These are phyloP conservation scores for Heliothis subflexa DNA, from an alignment of 1,140 invertebrate genomes.

Conservation along the genomic window DNA sequence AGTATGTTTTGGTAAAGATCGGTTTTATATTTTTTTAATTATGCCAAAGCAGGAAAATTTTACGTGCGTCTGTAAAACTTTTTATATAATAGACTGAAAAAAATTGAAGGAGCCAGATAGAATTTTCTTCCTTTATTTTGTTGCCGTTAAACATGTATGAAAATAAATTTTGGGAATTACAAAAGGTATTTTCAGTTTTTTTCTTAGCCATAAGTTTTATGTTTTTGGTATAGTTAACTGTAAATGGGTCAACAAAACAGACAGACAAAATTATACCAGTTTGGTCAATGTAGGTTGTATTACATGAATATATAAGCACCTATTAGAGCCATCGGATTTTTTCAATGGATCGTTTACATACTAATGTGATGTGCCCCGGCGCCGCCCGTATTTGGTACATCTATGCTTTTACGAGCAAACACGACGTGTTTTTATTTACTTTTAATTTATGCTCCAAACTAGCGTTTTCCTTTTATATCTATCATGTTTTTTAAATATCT, in stretches of 20 bases:
- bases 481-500: not conserved
- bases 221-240: too few relatives aligned
- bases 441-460: slow-evolving; percentile 19
- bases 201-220: too few relatives aligned
- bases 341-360: not conserved
- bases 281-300: not conserved
- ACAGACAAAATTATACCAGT: not conserved
- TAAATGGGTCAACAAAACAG: too few relatives aligned
- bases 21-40: not conserved
- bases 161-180: too few relatives aligned
- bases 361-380: too few relatives aligned
- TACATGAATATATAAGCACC: not conserved
- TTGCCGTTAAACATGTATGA: too few relatives aligned
- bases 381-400: slow-evolving; percentile 2
- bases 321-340: not conserved
- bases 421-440: slow-evolving; percentile 6
- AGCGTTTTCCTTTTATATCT: not conserved
- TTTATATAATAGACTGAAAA: too few relatives aligned
- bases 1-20: not conserved
- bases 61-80: too few relatives aligned
- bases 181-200: too few relatives aligned
- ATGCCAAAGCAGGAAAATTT: too few relatives aligned
- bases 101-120: too few relatives aligned
- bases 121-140: too few relatives aligned
- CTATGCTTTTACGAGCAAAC: not conserved